Percentiles rank a stretch among this genome's conserved stretches.
Conservation (phyloP, 2,888 invertebrate genomes). For the Cantharis rustica region DNA sequence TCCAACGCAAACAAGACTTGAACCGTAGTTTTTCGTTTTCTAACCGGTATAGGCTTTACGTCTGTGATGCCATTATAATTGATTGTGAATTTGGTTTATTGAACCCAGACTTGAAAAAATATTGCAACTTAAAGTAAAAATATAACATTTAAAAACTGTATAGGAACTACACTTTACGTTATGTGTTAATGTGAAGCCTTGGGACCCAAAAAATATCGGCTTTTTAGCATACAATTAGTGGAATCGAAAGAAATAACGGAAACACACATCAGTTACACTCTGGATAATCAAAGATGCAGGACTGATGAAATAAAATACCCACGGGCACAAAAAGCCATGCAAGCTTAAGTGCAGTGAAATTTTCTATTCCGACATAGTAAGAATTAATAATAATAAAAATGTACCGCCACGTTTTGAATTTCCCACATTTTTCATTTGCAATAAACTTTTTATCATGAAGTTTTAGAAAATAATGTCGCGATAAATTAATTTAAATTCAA, state of each 20-base stretch:
- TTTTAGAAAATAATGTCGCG: background rate
- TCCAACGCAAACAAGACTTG: too few species aligned
- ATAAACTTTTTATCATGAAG: background rate
- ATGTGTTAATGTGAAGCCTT: too few species aligned
- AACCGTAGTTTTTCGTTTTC: too few species aligned
- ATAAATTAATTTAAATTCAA: background rate
- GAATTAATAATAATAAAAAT: background rate
- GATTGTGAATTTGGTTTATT: too few species aligned
- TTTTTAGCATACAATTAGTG: too few species aligned
- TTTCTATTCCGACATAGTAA: background rate
- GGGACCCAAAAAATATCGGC: too few species aligned
- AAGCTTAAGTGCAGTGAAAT: background rate
- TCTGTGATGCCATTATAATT: too few species aligned
- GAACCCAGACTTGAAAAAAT: background rate
- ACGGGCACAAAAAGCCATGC: background rate
- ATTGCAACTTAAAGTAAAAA: background rate
- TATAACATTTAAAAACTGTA: background rate
- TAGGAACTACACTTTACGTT: too few species aligned
- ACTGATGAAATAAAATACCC: background rate
- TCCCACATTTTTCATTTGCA: background rate
- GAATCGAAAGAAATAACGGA: background rate
- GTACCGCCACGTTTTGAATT: background rate
- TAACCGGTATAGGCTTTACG: too few species aligned
- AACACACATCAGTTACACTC: background rate
- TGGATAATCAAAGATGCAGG: background rate